A percentile compares a stretch with the other conserved stretches of the same genome.
Conservation (phyloP, 2,888 invertebrate species). For the Sycophila texana region DNA sequence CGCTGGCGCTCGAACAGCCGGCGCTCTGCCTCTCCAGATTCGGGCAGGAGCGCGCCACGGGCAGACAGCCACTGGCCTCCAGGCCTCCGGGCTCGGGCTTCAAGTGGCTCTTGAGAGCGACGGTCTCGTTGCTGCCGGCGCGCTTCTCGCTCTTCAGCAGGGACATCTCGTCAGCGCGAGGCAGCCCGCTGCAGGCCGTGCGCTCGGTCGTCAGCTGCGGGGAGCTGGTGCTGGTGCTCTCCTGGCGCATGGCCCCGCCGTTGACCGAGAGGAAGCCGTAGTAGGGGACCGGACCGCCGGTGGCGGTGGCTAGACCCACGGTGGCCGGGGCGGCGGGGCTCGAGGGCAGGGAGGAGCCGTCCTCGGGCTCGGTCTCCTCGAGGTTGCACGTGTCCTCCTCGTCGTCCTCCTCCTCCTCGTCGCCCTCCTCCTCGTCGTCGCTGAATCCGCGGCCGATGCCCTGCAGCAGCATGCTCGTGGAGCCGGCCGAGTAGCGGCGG, state of each 20-base stretch:
- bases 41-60: constrained; percentile 76
- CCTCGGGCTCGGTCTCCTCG: constrained; percentile 77
- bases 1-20: constrained; percentile 77
- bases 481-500: constrained; percentile 44
- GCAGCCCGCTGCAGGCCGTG: constrained; percentile 69
- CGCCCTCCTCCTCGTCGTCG: constrained; percentile 64
- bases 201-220: constrained; percentile 68
- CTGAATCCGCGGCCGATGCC: constrained; percentile 67
- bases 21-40: constrained; percentile 78
- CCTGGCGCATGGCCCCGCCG: constrained; percentile 76
- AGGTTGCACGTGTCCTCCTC: constrained; percentile 59
- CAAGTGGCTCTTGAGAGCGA: constrained; percentile 33
- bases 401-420: constrained; percentile 59
- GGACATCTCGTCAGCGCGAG: constrained; percentile 63
- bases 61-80: constrained; percentile 69
- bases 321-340: constrained; percentile 64
- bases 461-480: constrained; percentile 67
- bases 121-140: constrained; percentile 50
- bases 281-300: constrained; percentile 73
- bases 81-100: constrained; percentile 61
- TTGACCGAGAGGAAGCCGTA: constrained; percentile 75
- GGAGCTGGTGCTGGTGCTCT: constrained; percentile 73
- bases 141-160: constrained; percentile 51
- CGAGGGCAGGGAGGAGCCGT: constrained; percentile 69
- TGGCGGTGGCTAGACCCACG: constrained; percentile 74